phyloP scores from a whole-genome alignment of 1,140 invertebrate genomes.

The Potamilus streckersoni region DNA sequence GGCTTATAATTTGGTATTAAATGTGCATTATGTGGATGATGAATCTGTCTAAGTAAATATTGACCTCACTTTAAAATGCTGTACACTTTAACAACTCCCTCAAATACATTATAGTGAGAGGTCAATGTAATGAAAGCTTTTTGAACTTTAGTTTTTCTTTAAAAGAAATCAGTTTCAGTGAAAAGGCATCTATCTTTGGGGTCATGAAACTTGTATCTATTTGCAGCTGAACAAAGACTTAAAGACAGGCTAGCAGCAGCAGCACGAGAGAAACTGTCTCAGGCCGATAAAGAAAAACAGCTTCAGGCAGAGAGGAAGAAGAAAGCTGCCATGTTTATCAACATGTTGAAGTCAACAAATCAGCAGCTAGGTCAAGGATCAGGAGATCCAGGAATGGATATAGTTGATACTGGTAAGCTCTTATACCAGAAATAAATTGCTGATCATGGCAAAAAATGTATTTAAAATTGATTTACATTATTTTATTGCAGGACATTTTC shows the following conservation, averaged over 20 bases:
- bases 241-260: constrained; percentile 75
- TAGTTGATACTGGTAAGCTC: background rate
- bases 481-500: too few species aligned
- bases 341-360: constrained; percentile 59
- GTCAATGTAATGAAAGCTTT: too few species aligned
- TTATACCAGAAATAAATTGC: background rate
- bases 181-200: too few species aligned
- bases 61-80: too few species aligned
- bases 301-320: constrained; percentile 80
- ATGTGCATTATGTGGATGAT: too few species aligned
- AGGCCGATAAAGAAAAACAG: constrained; percentile 75
- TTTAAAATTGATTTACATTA: constrained; percentile 5
- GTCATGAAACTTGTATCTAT: constrained; percentile 8
- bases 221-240: constrained; percentile 74
- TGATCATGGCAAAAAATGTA: background rate
- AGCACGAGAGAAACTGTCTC: constrained; percentile 73
- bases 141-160: too few species aligned
- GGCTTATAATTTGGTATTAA: too few species aligned
- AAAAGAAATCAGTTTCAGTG: background rate
- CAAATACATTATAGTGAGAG: too few species aligned
- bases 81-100: too few species aligned
- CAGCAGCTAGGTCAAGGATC: constrained; percentile 15
- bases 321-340: constrained; percentile 69
- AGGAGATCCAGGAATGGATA: constrained; percentile 9
- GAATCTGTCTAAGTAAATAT: too few species aligned